phyloP scores from a whole-genome alignment of 2,797 vertebrate species.

The Melanotaenia trifasciata region DNA sequence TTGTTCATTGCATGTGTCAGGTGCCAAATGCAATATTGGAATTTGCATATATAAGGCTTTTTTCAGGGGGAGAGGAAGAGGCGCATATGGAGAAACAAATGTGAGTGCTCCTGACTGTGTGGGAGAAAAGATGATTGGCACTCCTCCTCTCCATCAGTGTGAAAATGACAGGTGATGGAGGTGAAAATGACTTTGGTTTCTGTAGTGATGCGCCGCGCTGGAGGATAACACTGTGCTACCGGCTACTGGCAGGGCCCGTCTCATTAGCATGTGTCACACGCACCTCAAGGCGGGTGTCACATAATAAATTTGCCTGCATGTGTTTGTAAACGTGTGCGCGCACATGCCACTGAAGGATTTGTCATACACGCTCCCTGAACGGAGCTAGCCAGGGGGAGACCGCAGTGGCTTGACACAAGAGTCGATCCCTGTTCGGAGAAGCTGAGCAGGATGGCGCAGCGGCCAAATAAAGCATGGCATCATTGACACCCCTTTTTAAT shows the following conservation, averaged over 20 bases:
- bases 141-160: slow-evolving; percentile 76
- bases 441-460: slow-evolving; percentile 37
- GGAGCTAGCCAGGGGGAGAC: slow-evolving; percentile 51
- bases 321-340: slow-evolving; percentile 48
- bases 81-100: slow-evolving; percentile 46
- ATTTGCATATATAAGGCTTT: slow-evolving; percentile 20
- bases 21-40: slow-evolving; percentile 62
- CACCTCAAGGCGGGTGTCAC: slow-evolving; percentile 72
- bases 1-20: slow-evolving; percentile 58
- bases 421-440: slow-evolving; percentile 41
- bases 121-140: slow-evolving; percentile 79
- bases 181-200: slow-evolving; percentile 83
- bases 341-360: slow-evolving; percentile 60
- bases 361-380: slow-evolving; percentile 61
- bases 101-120: slow-evolving; percentile 66
- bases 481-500: slow-evolving; percentile 73
- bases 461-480: slow-evolving; percentile 73
- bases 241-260: slow-evolving; percentile 73
- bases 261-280: slow-evolving; percentile 83
- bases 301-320: slow-evolving; percentile 63
- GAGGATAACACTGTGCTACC: slow-evolving; percentile 68
- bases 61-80: slow-evolving; percentile 25
- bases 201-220: slow-evolving; percentile 69
- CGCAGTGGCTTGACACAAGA: slow-evolving; percentile 61
- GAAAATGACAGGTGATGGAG: slow-evolving; percentile 81